Percentiles rank a stretch among this genome's conserved stretches.
Conservation (phyloP, 2,888 invertebrate genomes). For the Oeneis ivallda region DNA sequence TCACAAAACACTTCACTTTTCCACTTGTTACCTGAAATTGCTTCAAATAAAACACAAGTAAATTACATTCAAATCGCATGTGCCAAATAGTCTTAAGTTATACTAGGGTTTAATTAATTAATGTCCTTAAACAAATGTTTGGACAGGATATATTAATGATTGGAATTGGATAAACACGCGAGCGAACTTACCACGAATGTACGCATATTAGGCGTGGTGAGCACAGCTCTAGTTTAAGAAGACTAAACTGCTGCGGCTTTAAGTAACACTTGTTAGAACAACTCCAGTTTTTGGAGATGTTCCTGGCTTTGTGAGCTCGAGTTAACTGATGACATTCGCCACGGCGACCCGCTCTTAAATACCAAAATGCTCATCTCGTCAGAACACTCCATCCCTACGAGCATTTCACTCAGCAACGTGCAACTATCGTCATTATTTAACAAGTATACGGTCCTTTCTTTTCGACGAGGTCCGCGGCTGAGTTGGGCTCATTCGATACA, state of each 20-base stretch:
- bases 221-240: conserved; percentile 47
- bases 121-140: neutral
- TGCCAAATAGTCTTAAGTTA: conserved; percentile 55
- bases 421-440: conserved; percentile 80
- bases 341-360: conserved; percentile 78
- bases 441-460: conserved; percentile 77
- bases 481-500: conserved; percentile 66
- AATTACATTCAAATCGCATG: conserved; percentile 52
- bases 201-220: conserved; percentile 72
- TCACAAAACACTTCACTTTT: conserved; percentile 66
- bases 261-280: conserved; percentile 53
- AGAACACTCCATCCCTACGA: conserved; percentile 78
- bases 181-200: conserved; percentile 76
- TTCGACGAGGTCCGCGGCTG: conserved; percentile 65
- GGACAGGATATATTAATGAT: conserved; percentile 35
- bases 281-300: conserved; percentile 68
- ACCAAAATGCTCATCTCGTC: conserved; percentile 78
- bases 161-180: conserved; percentile 45
- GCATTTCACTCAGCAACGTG: conserved; percentile 76
- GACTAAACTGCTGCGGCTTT: conserved; percentile 52
- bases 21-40: conserved; percentile 48
- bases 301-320: conserved; percentile 68
- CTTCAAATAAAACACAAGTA: conserved; percentile 40
- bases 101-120: neutral
- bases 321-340: conserved; percentile 80